These are phyloP conservation scores for Tursiops truncatus DNA, from an alignment of 2,113 vertebrate species.

Conservation along the genomic window DNA sequence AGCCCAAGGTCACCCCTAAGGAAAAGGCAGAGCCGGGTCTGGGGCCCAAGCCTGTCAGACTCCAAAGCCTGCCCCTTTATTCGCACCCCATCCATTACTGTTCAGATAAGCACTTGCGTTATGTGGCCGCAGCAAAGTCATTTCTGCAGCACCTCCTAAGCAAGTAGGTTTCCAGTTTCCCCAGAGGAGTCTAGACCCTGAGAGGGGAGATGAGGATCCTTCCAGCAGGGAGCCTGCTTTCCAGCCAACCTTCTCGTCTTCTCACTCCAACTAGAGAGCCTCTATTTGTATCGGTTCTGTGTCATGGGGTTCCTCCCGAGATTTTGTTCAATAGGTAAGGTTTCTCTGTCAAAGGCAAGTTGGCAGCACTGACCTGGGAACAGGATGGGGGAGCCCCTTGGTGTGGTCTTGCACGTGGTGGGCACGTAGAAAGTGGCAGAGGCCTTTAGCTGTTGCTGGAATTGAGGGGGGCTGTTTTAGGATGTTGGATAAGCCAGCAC, in stretches of 20 bases:
- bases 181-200: neutral
- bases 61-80: neutral
- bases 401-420: rapidly evolving
- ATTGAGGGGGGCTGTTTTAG: neutral
- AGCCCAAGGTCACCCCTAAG: neutral
- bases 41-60: neutral
- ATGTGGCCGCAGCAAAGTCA: neutral
- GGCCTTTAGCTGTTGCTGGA: neutral
- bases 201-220: neutral
- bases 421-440: neutral
- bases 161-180: neutral
- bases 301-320: neutral
- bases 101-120: neutral
- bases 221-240: neutral
- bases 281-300: neutral
- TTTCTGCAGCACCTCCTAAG: neutral
- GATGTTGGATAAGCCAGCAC: neutral
- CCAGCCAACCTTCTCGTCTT: rapidly evolving
- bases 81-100: rapidly evolving
- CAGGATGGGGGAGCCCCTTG: rapidly evolving
- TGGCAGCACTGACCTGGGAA: rapidly evolving
- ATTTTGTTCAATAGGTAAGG: neutral
- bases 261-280: neutral
- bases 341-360: too few relatives aligned
- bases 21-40: neutral